Base-by-base conservation (phyloP, 2,113 vertebrate genomes). In the Spheniscus mendiculus region DNA sequence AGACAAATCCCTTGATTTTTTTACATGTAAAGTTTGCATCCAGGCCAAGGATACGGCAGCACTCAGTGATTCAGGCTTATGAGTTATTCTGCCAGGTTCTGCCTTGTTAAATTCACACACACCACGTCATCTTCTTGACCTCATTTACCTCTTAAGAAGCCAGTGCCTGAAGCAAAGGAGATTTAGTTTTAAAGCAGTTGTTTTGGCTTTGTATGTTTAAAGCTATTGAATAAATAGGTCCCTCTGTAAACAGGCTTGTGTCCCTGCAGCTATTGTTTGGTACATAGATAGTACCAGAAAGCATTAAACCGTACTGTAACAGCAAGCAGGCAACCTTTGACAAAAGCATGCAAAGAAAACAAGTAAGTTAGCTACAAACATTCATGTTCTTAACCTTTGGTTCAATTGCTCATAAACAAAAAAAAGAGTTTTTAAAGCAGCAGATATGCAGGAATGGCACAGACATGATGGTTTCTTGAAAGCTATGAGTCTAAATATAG, bases 81-180 rank as follows among this genome's bases (percentile, higher is more conserved):
- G 30, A 83, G 49, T 58, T 89, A 56, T 66, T 90, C 55, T 92
- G 25, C 76, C 66, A 63, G 32, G 25, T 77, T 96, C 59, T 85
- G 70, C 36, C 85, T 88, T 66, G 61, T 80, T 88, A 78, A 87
- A 90, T 83, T 86, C 73, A 59, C 29, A 90, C 30, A 63, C 7
- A 78, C 3, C 63, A 58, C 70, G 83, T 89, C 73, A 91, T 89
- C 62, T 76, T 87, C 70, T 93, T 96, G 95, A 96, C 94, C 81
- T 96, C 91, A 45, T 89, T 90, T 91, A 93, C 62, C 91, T 95
- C 55, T 79, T 45, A 36, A 45, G 23, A 76, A 94, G 14, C 18
- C 56, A 91, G 58, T 47, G 84, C 93, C 89, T 85, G 78, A 80
- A 85, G 89, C 53, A 80, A 84, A 87, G 13, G 44, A 71, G 52